These are phyloP conservation scores for Tenthredo livida DNA, from an alignment of 2,888 invertebrate species.

Conservation along the genomic window DNA sequence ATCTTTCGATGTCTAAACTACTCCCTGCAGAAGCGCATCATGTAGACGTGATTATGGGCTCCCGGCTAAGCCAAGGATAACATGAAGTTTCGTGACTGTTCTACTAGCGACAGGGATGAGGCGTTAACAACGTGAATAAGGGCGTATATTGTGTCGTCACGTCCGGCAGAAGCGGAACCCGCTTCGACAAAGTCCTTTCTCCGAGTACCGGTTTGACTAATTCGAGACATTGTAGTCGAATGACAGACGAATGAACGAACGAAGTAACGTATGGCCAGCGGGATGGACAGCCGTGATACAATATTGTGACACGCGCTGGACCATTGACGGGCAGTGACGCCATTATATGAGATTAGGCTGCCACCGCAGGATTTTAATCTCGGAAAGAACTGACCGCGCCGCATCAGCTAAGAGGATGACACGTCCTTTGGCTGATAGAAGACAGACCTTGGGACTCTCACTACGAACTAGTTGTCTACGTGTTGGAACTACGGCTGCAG, in stretches of 20 bases:
- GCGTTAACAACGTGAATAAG: constrained; percentile 19
- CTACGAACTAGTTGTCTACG: background rate
- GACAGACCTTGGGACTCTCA: background rate
- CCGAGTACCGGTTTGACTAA: constrained; percentile 52
- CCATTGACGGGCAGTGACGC: constrained; percentile 55
- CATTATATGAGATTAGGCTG: constrained; percentile 55
- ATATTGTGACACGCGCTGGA: constrained; percentile 53
- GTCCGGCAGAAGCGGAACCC: constrained; percentile 27
- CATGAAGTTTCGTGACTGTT: constrained; percentile 25
- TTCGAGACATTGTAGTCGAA: constrained; percentile 53
- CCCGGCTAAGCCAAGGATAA: constrained; percentile 39
- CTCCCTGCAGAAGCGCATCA: background rate
- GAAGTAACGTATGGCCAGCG: background rate
- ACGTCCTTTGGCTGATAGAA: constrained; percentile 51
- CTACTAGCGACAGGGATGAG: background rate
- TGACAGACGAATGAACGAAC: constrained; percentile 37
- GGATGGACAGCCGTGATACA: constrained; percentile 52
- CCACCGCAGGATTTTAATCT: constrained; percentile 55
- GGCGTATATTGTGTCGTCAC: constrained; percentile 51
- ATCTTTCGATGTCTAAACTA: constrained; percentile 12
- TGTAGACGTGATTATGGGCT: background rate
- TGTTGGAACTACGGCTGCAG: background rate
- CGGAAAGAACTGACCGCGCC: constrained; percentile 26
- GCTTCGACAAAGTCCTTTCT: background rate
- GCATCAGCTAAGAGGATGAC: constrained; percentile 54